These are phyloP conservation scores for Gasterosteus nipponicus DNA, from an alignment of 2,113 vertebrate species.

Conservation along the genomic window DNA sequence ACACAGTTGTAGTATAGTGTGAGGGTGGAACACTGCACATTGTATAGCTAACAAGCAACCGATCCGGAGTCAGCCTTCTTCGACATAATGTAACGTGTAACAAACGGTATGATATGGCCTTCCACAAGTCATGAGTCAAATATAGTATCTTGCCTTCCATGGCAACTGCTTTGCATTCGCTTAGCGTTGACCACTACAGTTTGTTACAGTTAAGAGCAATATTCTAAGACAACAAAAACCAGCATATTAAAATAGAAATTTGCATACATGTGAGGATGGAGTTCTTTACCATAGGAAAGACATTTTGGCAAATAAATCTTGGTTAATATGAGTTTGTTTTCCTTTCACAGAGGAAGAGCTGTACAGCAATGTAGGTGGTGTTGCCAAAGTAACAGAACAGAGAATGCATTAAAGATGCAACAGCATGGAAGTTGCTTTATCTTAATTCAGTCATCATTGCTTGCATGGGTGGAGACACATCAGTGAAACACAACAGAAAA, in stretches of 20 bases:
- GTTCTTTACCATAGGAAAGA: slow-evolving; percentile 82
- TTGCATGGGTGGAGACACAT: slow-evolving; percentile 43
- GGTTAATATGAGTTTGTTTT: slow-evolving; percentile 61
- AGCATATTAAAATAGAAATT: slow-evolving; percentile 80
- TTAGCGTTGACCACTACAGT: slow-evolving; percentile 55
- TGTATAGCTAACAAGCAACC: slow-evolving; percentile 57
- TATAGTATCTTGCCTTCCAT: slow-evolving; percentile 53
- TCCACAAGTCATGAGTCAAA: slow-evolving; percentile 42
- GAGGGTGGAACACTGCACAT: slow-evolving; percentile 65
- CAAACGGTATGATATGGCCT: slow-evolving; percentile 49
- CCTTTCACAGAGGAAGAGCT: slow-evolving; percentile 65
- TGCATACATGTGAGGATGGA: slow-evolving; percentile 74
- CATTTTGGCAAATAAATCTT: slow-evolving; percentile 78
- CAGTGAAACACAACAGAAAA: slow-evolving; percentile 47
- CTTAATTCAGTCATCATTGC: slow-evolving; percentile 48
- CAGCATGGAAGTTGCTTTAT: slow-evolving; percentile 44
- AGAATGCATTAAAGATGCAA: slow-evolving; percentile 50
- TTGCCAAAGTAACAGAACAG: slow-evolving; percentile 55
- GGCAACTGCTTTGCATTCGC: slow-evolving; percentile 51
- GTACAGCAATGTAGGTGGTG: slow-evolving; percentile 56
- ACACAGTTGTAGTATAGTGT: slow-evolving; percentile 57
- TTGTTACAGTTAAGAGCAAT: slow-evolving; percentile 57
- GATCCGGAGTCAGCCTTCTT: slow-evolving; percentile 55
- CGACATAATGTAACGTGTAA: slow-evolving; percentile 47
- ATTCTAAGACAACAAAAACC: slow-evolving; percentile 64